Evolutionary conservation across 2,888 invertebrate species (phyloP), one percentile per base, ranked within the genome.

Genomic region (Lasioglossum malachurum): DNA sequence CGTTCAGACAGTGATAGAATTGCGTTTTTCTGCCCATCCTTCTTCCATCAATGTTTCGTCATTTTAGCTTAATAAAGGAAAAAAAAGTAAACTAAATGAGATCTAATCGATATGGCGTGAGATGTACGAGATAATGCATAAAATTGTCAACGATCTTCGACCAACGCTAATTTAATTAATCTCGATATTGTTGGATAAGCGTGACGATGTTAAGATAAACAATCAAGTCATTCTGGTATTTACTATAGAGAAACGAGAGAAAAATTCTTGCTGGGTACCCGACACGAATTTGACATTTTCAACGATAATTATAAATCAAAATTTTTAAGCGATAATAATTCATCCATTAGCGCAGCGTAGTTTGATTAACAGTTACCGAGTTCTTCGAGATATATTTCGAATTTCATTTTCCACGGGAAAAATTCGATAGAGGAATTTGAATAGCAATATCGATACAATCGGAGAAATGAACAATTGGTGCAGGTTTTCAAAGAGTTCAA

Each of bases 1-100:
- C 88, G 90, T 93, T 91, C 85, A 83, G 78, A 88, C 90, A 86
- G 82, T 88, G 82, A 80, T 90, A 89, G 84, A 80, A 86, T 90
- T 84, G 86, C 77, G 80, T 92, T 91, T 87, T 80, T 74, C 84
- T 88, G 88, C 77, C 85, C 88, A 85, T 75, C 67, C 81, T 86
- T 90, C 78, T 89, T 84, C 90, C 83, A 82, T 92, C 88, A 84
- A 91, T 92, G 91, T 91, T 93, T 92, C 87, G 88, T 92, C 87
- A 88, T 92, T 85, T 92, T 90, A 90, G 87, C 90, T 91, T 87
- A 88, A 84, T 87, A 89, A 87, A 84, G 16, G 82, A 69, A 64
- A 75, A 78, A 82, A 78, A 84, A 53, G 74, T 31, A 27, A 64
- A 64, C 31, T 31, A 69, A 69, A 69, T 35, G 69, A 83, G 73